phyloP scores from a whole-genome alignment of 2,797 vertebrate species.

The Pyrocephalus nanus region DNA sequence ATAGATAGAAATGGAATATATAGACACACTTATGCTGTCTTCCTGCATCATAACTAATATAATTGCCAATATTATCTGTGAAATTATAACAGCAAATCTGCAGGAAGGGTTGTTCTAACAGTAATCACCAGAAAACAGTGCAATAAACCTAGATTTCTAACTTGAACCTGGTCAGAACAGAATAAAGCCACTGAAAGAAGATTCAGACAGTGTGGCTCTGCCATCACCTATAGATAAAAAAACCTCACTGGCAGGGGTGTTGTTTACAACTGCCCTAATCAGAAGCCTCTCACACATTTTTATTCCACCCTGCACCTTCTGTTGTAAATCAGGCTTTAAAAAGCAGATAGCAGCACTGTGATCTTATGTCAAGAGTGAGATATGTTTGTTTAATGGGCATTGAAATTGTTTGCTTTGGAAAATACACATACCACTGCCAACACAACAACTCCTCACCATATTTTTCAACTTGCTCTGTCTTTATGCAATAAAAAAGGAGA shows the following conservation, averaged over 20 bases:
- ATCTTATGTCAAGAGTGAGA: constrained; percentile 53
- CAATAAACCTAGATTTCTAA: background rate
- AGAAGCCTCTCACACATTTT: constrained; percentile 14
- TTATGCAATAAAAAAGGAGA: background rate
- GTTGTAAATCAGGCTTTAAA: constrained; percentile 61
- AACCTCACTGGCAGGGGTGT: background rate
- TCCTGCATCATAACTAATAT: background rate
- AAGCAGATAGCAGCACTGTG: constrained; percentile 28
- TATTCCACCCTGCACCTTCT: constrained; percentile 17
- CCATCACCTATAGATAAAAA: background rate
- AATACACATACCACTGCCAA: constrained; percentile 10
- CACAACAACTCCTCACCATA: background rate
- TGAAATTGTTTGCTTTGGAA: constrained; percentile 59
- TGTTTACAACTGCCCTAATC: constrained; percentile 42
- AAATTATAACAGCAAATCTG: background rate
- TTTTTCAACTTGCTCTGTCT: constrained; percentile 14
- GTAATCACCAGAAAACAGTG: background rate
- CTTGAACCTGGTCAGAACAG: background rate
- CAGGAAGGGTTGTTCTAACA: background rate
- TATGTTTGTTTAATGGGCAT: constrained; percentile 62
- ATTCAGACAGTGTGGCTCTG: background rate
- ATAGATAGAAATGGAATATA: background rate
- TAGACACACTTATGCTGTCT: background rate
- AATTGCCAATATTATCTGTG: background rate
- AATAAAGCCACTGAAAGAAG: background rate